A percentile compares a stretch with the other conserved stretches of the same genome.
Conservation (phyloP, 2,888 invertebrate genomes). For the Mythimna albipuncta region DNA sequence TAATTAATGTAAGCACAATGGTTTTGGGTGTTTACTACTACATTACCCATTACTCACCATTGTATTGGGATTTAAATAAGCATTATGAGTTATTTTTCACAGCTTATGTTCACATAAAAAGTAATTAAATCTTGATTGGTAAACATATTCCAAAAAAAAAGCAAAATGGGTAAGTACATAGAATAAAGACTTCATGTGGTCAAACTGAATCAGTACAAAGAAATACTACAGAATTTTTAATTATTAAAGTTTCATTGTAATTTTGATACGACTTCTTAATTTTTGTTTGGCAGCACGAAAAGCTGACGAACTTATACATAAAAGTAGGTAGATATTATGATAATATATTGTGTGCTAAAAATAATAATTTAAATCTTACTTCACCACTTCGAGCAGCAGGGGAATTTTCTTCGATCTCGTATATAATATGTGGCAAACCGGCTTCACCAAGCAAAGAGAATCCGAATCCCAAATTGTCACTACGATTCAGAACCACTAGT, state of each 20-base stretch:
- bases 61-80: constrained; percentile 4
- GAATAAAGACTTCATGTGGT: background rate
- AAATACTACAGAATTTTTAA: background rate
- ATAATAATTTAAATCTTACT: constrained; percentile 90
- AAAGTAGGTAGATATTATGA: constrained; percentile 64
- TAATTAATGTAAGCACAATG: background rate
- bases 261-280: constrained; percentile 7
- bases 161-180: background rate
- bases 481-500: constrained; percentile 96
- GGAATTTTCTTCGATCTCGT: constrained; percentile 97
- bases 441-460: constrained; percentile 97
- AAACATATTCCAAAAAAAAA: background rate
- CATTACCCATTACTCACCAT: constrained; percentile 29
- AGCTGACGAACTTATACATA: constrained; percentile 44
- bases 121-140: background rate
- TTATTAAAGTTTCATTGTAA: background rate
- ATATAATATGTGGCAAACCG: constrained; percentile 97
- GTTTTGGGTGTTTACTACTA: constrained; percentile 37
- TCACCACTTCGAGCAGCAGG: constrained; percentile 97
- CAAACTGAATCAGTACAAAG: background rate
- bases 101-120: background rate
- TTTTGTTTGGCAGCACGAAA: constrained; percentile 35
- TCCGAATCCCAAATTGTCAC: constrained; percentile 97
- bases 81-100: background rate
- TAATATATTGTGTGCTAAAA: constrained; percentile 22